phyloP scores from a whole-genome alignment of 1,140 invertebrate genomes.

The Oryctes rhinoceros region DNA sequence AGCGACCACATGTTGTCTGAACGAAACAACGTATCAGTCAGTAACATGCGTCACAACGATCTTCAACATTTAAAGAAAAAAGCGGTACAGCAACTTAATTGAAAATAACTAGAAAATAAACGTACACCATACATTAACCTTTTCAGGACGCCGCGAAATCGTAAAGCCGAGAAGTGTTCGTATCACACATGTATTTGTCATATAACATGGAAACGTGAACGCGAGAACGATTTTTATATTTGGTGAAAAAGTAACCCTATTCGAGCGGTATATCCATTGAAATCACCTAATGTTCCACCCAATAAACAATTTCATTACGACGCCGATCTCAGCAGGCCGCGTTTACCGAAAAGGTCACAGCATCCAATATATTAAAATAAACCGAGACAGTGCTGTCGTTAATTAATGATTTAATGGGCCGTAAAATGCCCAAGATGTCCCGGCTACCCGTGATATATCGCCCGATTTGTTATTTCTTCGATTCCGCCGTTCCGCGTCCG shows the following conservation, averaged over 20 bases:
- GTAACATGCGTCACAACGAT: background rate
- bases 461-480: constrained; percentile 30
- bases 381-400: constrained; percentile 35
- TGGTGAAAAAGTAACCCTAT: constrained; percentile 17
- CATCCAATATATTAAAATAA: constrained; percentile 37
- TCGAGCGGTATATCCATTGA: constrained; percentile 24
- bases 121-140: background rate
- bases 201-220: constrained; percentile 22
- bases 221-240: background rate
- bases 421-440: constrained; percentile 33
- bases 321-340: constrained; percentile 4
- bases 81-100: constrained; percentile 9
- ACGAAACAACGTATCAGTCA: no score
- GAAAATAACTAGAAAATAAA: constrained; percentile 21
- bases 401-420: constrained; percentile 36
- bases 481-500: constrained; percentile 15
- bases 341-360: constrained; percentile 27
- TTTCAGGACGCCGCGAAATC: background rate
- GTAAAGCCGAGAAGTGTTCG: constrained; percentile 16
- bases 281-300: constrained; percentile 29
- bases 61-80: constrained; percentile 4
- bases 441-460: constrained; percentile 20
- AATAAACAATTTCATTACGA: constrained; percentile 37
- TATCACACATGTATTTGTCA: constrained; percentile 33
- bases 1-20: no score